A percentile compares a stretch with the other conserved stretches of the same genome.
Evolutionary conservation across 1,140 invertebrate species (phyloP).

Genomic region (Metopolophium dirhodum): DNA sequence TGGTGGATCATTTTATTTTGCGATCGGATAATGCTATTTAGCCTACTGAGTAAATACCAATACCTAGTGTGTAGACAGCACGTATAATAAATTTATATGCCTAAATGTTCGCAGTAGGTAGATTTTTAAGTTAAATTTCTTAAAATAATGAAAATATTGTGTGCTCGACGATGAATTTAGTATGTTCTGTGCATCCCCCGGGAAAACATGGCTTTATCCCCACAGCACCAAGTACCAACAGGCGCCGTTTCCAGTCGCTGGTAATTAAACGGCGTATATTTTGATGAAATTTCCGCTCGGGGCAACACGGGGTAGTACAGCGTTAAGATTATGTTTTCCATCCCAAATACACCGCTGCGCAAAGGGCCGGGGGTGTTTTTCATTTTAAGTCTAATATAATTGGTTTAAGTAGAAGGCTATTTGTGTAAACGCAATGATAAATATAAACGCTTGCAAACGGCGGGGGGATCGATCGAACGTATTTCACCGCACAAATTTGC

Average conservation of each 20-base stretch:
- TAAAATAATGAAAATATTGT: background rate
- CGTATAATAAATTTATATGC: background rate
- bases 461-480: background rate
- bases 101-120: background rate
- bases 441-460: background rate
- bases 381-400: background rate
- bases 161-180: background rate
- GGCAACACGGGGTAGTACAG: background rate
- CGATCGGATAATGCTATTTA: background rate
- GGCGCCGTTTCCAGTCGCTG: background rate
- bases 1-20: background rate
- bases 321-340: background rate
- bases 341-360: background rate
- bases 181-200: background rate
- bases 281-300: background rate
- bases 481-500: background rate
- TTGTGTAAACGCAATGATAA: background rate
- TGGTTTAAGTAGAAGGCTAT: background rate
- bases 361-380: background rate
- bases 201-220: background rate
- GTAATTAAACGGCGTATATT: slow-evolving; percentile 13
- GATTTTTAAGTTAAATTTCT: background rate
- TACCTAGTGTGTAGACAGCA: background rate
- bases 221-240: too few species aligned
- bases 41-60: background rate